Evolutionary conservation across 1,140 invertebrate genomes (phyloP).

Genomic region (Tenebrio molitor): DNA sequence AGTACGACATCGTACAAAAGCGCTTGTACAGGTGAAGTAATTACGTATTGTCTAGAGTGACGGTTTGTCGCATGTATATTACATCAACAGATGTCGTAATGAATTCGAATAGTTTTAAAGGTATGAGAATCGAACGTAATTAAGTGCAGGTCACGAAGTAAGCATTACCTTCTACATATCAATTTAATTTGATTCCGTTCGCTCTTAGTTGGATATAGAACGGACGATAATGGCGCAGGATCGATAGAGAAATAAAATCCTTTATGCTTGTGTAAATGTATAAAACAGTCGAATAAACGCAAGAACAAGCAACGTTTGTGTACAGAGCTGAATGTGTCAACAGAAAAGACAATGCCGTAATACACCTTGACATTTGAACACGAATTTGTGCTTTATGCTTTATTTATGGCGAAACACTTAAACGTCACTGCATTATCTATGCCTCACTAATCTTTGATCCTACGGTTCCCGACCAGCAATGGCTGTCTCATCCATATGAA

Average conservation of each 20-base stretch:
- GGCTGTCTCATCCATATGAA: no score
- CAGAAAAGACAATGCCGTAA: slow-evolving; percentile 25
- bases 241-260: slow-evolving; percentile 26
- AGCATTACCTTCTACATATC: slow-evolving; percentile 25
- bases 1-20: no score
- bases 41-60: background rate
- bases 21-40: slow-evolving; percentile 4
- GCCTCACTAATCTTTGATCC: background rate
- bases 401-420: slow-evolving; percentile 17
- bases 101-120: slow-evolving; percentile 36
- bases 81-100: slow-evolving; percentile 36
- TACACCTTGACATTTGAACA: slow-evolving; percentile 32
- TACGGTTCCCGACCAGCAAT: background rate
- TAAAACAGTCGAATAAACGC: slow-evolving; percentile 5
- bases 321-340: slow-evolving; percentile 29
- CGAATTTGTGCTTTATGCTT: slow-evolving; percentile 24
- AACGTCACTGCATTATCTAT: slow-evolving; percentile 12
- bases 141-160: slow-evolving; percentile 34
- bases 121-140: slow-evolving; percentile 21
- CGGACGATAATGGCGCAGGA: slow-evolving; percentile 22
- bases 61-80: slow-evolving; percentile 29
- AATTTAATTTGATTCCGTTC: slow-evolving; percentile 31
- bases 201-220: slow-evolving; percentile 9
- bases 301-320: slow-evolving; percentile 8
- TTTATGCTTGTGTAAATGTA: slow-evolving; percentile 19